Base-by-base conservation (phyloP, 2,113 vertebrate genomes). In the Pedionomus torquatus region DNA sequence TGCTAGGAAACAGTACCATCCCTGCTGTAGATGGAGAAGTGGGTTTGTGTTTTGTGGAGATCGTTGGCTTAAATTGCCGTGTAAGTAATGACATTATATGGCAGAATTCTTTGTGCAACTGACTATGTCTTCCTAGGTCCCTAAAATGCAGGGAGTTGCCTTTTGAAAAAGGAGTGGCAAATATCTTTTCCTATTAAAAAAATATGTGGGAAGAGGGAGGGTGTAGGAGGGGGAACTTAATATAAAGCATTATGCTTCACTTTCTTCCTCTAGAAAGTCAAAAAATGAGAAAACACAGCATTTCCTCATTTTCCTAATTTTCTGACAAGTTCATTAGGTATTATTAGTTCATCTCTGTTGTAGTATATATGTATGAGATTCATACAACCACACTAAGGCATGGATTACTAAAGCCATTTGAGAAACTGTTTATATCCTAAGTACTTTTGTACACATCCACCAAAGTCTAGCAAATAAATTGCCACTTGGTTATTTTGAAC, bases 1-100 rank as follows among this genome's bases (percentile, higher is more conserved):
- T 41, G n/a, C 91, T 95, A 88, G 88, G 44, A 87, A 96, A 92
- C 77, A 79, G 75, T 89, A 91, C 80, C 52, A 21, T 84, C 76
- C 77, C 68, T 75, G 93, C 49, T 77, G 77, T 72, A 90, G 66
- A 86, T 86, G 46, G 65, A 90, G 78, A 91, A 75, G 35, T 54
- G 63, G 65, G 55, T 94, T 90, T 94, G 82, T 90, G 94, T 92
- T 90, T 64, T 82, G 13, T 63, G 23, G 48, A 63, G 54, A 64
- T 17, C 69, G 51, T 39, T 78, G 41, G 31, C 28, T 66, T 49
- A 57, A 58, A 61, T 13, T 33, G 30, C 37, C 2, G 1, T 23
- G 23, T 43, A 35, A n/a, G n/a, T 18, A 30, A 41, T 26, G 33
- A 65, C 31, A 28, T 18, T 14, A 23, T 46, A 39, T 9, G 11